A percentile compares a stretch with the other conserved stretches of the same genome.
Evolutionary conservation across 2,797 vertebrate species (phyloP).

Genomic region (Benthosema pterotum): DNA sequence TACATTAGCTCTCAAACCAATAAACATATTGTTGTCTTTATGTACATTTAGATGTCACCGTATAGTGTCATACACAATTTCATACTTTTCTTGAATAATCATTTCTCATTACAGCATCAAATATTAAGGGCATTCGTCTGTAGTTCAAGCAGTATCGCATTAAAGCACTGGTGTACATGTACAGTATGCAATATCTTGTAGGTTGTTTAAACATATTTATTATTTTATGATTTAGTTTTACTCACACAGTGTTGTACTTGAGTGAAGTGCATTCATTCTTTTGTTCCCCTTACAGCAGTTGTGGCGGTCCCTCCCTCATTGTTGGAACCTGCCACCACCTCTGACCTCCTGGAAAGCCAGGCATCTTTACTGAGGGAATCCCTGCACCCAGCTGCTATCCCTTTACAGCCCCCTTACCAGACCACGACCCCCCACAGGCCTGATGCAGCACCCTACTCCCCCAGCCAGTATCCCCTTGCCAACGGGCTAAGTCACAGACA

Average conservation of each 20-base stretch:
- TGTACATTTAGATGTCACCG: not conserved
- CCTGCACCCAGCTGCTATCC: slow-evolving; percentile 76
- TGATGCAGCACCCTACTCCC: not conserved
- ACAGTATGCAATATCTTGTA: no score
- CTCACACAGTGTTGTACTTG: no score
- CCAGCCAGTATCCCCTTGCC: slow-evolving; percentile 13
- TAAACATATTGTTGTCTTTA: not conserved
- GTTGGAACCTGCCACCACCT: slow-evolving; percentile 15
- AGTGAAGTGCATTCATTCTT: no score
- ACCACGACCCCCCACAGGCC: slow-evolving; percentile 50
- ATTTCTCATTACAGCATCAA: no score
- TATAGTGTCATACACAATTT: no score
- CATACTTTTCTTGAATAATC: no score
- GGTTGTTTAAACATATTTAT: no score
- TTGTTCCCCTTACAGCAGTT: not conserved
- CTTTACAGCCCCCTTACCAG: slow-evolving; percentile 86
- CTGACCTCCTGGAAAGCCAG: slow-evolving; percentile 27
- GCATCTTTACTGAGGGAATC: slow-evolving; percentile 75
- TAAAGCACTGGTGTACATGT: no score
- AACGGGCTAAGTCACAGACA: slow-evolving; percentile 8
- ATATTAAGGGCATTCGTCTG: no score
- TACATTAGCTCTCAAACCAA: no score
- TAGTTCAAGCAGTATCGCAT: no score
- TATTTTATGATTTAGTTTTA: not conserved
- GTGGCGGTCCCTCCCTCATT: slow-evolving; percentile 11